These are phyloP conservation scores for Arbacia lixula DNA, from an alignment of 53 echinoderm and acorn worm genomes.

Conservation along the genomic window DNA sequence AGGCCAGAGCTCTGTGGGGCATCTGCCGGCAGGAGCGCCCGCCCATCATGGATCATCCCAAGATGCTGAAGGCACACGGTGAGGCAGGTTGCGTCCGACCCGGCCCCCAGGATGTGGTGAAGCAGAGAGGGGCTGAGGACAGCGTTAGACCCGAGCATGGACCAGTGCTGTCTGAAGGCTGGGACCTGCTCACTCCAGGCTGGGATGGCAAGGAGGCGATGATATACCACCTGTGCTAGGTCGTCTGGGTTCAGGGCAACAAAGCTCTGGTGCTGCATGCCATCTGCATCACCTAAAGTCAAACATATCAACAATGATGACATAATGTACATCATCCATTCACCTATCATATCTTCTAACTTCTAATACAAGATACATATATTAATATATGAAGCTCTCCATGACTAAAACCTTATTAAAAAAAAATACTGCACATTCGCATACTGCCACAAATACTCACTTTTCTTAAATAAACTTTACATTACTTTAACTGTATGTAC, in stretches of 20 bases:
- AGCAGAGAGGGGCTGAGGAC: not conserved
- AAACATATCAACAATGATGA: too few relatives aligned
- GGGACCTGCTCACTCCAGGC: slow-evolving; percentile 8
- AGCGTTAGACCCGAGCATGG: not conserved
- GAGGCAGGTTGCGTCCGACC: slow-evolving; percentile 16
- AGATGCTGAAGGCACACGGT: slow-evolving; percentile 7
- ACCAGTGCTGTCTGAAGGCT: slow-evolving; percentile 6
- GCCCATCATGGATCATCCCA: not conserved
- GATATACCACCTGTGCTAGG: not conserved
- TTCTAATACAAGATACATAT: too few relatives aligned
- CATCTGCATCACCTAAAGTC: not conserved
- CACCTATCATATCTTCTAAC: too few relatives aligned
- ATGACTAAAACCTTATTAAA: too few relatives aligned
- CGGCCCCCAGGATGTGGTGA: not conserved
- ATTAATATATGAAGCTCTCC: too few relatives aligned
- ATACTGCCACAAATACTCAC: too few relatives aligned
- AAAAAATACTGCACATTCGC: too few relatives aligned
- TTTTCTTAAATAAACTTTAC: too few relatives aligned
- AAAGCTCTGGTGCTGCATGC: not conserved
- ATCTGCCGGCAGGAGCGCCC: not conserved
- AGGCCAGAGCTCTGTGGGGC: not conserved
- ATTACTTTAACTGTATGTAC: too few relatives aligned
- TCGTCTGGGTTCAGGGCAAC: slow-evolving; percentile 42
- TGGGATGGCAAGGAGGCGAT: slow-evolving; percentile 11
- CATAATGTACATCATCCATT: too few relatives aligned